These are phyloP conservation scores for Ramphastos sulfuratus DNA, from an alignment of 2,113 vertebrate genomes.

Conservation along the genomic window DNA sequence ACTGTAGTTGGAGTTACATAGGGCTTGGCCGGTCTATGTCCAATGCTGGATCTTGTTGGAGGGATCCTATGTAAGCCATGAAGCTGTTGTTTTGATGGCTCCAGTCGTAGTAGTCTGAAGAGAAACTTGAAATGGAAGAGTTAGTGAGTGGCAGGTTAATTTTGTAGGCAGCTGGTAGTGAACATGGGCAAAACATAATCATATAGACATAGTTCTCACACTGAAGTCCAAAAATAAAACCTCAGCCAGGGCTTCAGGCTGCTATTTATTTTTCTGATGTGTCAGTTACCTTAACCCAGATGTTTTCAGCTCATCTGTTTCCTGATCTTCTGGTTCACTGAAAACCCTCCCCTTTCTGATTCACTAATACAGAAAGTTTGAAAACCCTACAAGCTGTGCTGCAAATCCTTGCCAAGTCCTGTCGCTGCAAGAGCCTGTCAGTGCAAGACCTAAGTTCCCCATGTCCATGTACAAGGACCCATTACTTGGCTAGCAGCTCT, in stretches of 20 bases:
- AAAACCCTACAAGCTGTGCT: background rate
- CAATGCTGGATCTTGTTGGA: constrained; percentile 73
- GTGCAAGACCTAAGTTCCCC: background rate
- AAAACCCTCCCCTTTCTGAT: background rate
- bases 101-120: constrained; percentile 90
- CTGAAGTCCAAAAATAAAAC: background rate
- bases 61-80: constrained; percentile 80
- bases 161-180: background rate
- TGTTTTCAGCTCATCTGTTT: background rate
- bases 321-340: background rate
- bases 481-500: background rate
- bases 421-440: background rate
- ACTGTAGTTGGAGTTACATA: constrained; percentile 18
- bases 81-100: constrained; percentile 85
- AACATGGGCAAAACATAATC: background rate
- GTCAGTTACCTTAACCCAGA: background rate
- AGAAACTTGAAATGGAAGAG: constrained; percentile 75
- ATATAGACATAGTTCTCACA: fast-evolving
- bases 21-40: constrained; percentile 80
- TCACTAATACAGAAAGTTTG: background rate
- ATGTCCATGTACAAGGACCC: fast-evolving
- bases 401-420: background rate
- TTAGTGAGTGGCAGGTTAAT: background rate
- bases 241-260: background rate
- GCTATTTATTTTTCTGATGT: background rate